Percentiles rank a stretch among this genome's conserved stretches.
Conservation (phyloP, 2,888 invertebrate species). For the Drosophila ustulata region DNA sequence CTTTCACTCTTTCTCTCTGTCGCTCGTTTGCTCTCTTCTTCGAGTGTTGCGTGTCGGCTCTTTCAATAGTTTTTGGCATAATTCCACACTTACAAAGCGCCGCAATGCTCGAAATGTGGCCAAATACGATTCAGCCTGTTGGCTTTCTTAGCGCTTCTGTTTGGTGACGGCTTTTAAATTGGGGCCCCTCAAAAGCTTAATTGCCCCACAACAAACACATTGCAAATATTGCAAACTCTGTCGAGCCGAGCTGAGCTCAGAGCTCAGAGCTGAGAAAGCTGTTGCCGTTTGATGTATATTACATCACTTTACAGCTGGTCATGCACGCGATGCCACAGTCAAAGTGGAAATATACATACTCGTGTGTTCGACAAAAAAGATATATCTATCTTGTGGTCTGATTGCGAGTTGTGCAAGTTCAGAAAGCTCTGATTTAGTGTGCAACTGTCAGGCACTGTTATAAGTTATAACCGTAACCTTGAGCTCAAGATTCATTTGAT, state of each 20-base stretch:
- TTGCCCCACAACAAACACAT: slow-evolving; percentile 37
- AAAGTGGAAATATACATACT: slow-evolving; percentile 3
- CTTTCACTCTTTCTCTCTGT: background rate
- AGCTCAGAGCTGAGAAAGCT: slow-evolving; percentile 9
- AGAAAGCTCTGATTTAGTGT: slow-evolving; percentile 39
- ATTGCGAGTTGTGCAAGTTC: slow-evolving; percentile 58
- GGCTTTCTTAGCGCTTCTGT: slow-evolving; percentile 53
- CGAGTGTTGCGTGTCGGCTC: slow-evolving; percentile 30
- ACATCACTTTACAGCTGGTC: slow-evolving; percentile 47
- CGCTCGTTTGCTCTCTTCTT: background rate
- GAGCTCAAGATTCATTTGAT: slow-evolving; percentile 62
- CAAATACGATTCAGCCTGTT: slow-evolving; percentile 44
- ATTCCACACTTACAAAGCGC: slow-evolving; percentile 48
- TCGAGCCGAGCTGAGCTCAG: background rate
- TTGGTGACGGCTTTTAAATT: slow-evolving; percentile 59
- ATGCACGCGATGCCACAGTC: slow-evolving; percentile 47
- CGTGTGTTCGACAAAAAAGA: background rate
- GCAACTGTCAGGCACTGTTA: slow-evolving; percentile 54
- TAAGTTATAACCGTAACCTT: slow-evolving; percentile 75
- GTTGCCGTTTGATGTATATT: slow-evolving; percentile 48
- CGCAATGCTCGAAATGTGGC: slow-evolving; percentile 40
- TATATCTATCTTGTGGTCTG: slow-evolving; percentile 16
- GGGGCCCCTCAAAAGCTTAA: slow-evolving; percentile 49
- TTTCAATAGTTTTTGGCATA: slow-evolving; percentile 67
- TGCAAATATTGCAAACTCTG: slow-evolving; percentile 26